These are phyloP conservation scores for Sinopyrophorus schimmeli DNA, from an alignment of 2,888 invertebrate genomes.

Conservation along the genomic window DNA sequence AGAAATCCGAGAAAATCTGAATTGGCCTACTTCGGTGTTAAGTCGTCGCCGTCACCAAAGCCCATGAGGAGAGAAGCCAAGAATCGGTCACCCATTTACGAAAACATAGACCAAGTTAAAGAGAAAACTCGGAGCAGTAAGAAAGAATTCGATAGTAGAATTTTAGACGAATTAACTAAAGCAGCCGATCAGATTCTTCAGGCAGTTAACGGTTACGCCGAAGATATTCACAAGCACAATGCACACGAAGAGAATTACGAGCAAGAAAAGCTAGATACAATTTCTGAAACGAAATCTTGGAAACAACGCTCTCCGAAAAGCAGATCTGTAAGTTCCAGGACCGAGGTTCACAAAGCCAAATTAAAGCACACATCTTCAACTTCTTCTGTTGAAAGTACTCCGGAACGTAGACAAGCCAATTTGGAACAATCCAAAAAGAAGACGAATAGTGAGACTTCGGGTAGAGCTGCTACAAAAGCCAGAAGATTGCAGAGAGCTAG, in stretches of 20 bases:
- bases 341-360: conserved; percentile 38
- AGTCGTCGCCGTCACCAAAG: conserved; percentile 41
- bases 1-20: conserved; percentile 53
- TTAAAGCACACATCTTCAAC: conserved; percentile 50
- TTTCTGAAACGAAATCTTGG: conserved; percentile 54
- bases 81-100: conserved; percentile 45
- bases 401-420: conserved; percentile 33
- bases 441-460: conserved; percentile 28
- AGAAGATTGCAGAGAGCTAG: conserved; percentile 57
- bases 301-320: conserved; percentile 40
- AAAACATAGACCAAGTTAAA: conserved; percentile 45
- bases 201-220: conserved; percentile 60
- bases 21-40: conserved; percentile 53
- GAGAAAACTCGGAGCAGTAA: conserved; percentile 29
- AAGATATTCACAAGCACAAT: conserved; percentile 55
- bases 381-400: conserved; percentile 52
- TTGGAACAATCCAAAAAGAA: conserved; percentile 28
- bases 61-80: conserved; percentile 23
- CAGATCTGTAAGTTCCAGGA: conserved; percentile 32
- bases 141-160: conserved; percentile 50
- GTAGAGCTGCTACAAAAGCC: conserved; percentile 51
- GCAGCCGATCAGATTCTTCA: conserved; percentile 64
- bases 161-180: conserved; percentile 61
- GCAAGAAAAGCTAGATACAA: conserved; percentile 49
- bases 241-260: conserved; percentile 40